Base-by-base conservation (phyloP, 2,888 invertebrate species). In the Laspeyria flexula region DNA sequence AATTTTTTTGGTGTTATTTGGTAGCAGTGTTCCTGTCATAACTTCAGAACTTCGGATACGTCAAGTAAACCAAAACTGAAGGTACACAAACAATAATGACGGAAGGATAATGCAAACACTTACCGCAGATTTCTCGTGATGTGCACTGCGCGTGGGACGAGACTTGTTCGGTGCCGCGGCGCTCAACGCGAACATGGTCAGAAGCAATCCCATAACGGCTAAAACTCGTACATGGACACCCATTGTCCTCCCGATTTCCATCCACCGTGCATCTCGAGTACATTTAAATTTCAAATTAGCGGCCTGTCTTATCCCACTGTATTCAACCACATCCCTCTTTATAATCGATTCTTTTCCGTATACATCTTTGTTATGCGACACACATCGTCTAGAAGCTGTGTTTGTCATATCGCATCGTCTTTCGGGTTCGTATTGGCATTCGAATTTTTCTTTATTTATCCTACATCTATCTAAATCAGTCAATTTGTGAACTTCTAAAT, bases 381-480 rank as follows among this genome's bases (percentile, higher is more conserved):
- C 75, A 71, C 75, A 78, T 79, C 72, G 72, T 56, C 76, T 66
- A 55, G 57, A 45, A 60, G 62, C 64, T 70, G 65, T 73, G 66
- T 69, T 65, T 74, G 66, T 65, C 57, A 65, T 71, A 57, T 75
- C 65, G 71, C 70, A 66, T 79, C 78, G 80, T 63, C 73, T 79
- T 77, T 83, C 80, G 71, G 71, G 72, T 72, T 81, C 76, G 68
- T 73, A 69, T 75, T 71, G 72, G 71, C 74, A 79, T 80, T 78
- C 75, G 63, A 74, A 71, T 66, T 67, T 72, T 66, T 67, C 71
- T 54, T 71, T 75, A 77, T 75, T 76, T 84, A 85, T 77, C 55
- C 79, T 88, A 88, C 73, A 81, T 73, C 84, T 87, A 85, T 85
- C 83, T 90, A 90, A 85, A 77, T 90, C 87, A 85, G 85, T 88